Base-by-base conservation (phyloP, 2,888 invertebrate species). In the Fabriciana adippe region DNA sequence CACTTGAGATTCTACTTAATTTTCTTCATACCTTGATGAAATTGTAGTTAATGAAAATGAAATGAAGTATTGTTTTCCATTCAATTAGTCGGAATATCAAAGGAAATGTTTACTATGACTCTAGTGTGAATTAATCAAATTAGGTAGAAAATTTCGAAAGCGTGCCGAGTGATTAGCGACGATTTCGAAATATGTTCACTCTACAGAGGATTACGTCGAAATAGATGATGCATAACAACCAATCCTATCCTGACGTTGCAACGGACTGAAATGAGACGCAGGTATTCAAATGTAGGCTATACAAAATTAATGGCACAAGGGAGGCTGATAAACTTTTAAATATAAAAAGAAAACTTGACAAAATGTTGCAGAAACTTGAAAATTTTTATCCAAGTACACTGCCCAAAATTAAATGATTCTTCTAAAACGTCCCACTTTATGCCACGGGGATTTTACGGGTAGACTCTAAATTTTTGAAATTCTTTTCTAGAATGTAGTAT, bases 221-320 rank as follows among this genome's bases (percentile, higher is more conserved):
- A 78, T 69, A 74, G 78, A 81, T 77, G 78, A 81, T 67, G 67
- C 21, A 64, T 48, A 69, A 68, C 57, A 68, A 63, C 69, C 56
- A 78, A 75, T 76, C 73, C 74, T 76, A 73, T 77, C 79, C 80
- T 78, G 79, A 86, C 81, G 82, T 82, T 84, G 81, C 86, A 82
- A 85, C 82, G 82, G 81, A 84, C 82, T 83, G 81, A 83, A 78
- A 81, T 81, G 83, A 81, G 81, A 76, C 70, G 89, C 90, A 88
- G 89, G 89, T 85, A 76, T 67, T 77, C 78, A 73, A 77, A 68
- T 83, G 82, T 82, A 81, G 89, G 89, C 88, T 87, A 86, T 84
- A 82, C 82, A 80, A 81, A 84, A 82, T 81, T 80, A 85, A 87
- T 90, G 92, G 91, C 91, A 90, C 88, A 89, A 85, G 91, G 92